Base-by-base conservation (phyloP, 2,113 vertebrate species). In the Megalops atlanticus region DNA sequence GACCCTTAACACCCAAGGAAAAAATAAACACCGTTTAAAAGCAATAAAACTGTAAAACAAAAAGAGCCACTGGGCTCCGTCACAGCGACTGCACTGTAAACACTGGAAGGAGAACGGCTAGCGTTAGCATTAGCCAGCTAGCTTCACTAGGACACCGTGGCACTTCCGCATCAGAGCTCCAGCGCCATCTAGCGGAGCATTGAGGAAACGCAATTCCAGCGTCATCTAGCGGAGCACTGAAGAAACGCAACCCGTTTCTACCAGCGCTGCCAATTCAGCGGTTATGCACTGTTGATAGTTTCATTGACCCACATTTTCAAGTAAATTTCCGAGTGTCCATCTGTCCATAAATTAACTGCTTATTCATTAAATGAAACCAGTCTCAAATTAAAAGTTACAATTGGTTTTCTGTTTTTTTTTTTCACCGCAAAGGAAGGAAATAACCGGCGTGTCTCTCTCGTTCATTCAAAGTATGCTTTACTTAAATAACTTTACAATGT, bases 91-190 rank as follows among this genome's bases (percentile, higher is more conserved):
- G 27, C 64, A 85, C 39, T 78, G 82, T 78, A 80, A 84, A 86
- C 80, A 43, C 35, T 40, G 81, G 85, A 89, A 89, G 79, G n/a
- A 77, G 84, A 86, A 80, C 84, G 64, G 38, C 82, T 77, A 82
- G 74, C 35, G 74, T 41, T 54, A 76, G n/a, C 71, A 15, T 52
- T 12, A 1, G 45, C 69, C 38, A 47, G 27, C 38, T 72, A 73
- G 81, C 70, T 70, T 18, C 80, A 68, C 70, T 78, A 77, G 90
- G 93, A 94, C 94, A 95, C 94, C 88, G 94, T 94, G 94, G 94
- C 94, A 92, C 92, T 94, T 94, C 87, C 86, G 77, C 79, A 83
- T 90, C 89, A 89, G 91, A 84, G 64, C 86, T 78, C 35, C 43
- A n/a, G 10, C n/a, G 1, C 27, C 18, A 40, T 40, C 75, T 31